Evolutionary conservation across 2,888 invertebrate genomes (phyloP).

Genomic region (Callinectes sapidus): DNA sequence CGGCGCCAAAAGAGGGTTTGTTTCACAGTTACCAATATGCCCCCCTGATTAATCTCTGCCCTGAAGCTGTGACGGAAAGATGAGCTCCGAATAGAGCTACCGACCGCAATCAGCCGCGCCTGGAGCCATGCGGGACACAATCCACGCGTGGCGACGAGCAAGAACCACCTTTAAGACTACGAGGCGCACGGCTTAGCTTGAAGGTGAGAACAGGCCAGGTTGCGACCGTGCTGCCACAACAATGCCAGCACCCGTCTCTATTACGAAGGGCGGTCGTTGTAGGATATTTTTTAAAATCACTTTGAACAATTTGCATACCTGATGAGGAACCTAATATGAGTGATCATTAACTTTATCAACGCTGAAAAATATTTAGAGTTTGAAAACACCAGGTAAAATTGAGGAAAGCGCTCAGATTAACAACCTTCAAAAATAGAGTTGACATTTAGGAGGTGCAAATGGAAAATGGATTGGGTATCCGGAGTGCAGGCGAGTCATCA

Average conservation of each 20-base stretch:
- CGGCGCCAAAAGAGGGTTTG: slow-evolving; percentile 53
- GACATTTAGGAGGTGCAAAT: slow-evolving; percentile 48
- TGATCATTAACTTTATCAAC: slow-evolving; percentile 67
- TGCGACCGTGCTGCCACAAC: slow-evolving; percentile 40
- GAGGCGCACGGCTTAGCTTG: background rate
- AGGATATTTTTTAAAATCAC: slow-evolving; percentile 73
- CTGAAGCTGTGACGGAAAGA: slow-evolving; percentile 66
- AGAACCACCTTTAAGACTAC: slow-evolving; percentile 24
- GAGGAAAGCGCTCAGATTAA: slow-evolving; percentile 29
- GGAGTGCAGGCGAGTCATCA: slow-evolving; percentile 15
- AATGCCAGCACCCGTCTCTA: slow-evolving; percentile 72
- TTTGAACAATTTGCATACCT: slow-evolving; percentile 72
- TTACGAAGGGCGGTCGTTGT: slow-evolving; percentile 71
- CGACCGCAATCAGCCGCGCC: slow-evolving; percentile 72
- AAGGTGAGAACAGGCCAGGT: background rate
- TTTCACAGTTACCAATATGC: slow-evolving; percentile 60
- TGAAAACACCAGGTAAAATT: slow-evolving; percentile 64
- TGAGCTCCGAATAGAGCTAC: slow-evolving; percentile 72
- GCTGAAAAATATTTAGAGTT: slow-evolving; percentile 61
- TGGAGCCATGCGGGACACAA: slow-evolving; percentile 30
- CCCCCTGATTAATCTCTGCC: slow-evolving; percentile 67
- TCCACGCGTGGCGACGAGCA: background rate
- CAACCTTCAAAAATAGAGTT: slow-evolving; percentile 42
- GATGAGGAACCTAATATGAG: slow-evolving; percentile 70
- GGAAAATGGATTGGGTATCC: slow-evolving; percentile 59